Evolutionary conservation across 2,888 invertebrate species (phyloP).

Genomic region (Hoplodrina blanda): DNA sequence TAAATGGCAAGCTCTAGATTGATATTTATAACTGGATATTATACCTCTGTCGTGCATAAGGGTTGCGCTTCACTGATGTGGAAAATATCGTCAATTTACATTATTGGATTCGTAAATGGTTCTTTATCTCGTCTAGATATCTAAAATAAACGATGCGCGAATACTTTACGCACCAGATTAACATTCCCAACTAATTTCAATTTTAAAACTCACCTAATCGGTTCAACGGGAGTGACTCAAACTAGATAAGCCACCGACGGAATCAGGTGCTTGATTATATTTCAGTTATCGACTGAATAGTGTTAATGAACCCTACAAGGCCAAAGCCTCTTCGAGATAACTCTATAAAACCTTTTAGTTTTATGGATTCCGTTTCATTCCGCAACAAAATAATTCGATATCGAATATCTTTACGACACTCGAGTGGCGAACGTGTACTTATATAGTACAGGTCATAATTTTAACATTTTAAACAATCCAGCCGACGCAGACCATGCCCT

Average conservation of each 20-base stretch:
- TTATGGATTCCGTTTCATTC: conserved; percentile 85
- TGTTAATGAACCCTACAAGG: conserved; percentile 89
- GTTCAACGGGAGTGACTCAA: conserved; percentile 56
- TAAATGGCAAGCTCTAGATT: conserved; percentile 34
- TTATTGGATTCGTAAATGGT: conserved; percentile 49
- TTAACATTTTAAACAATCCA: conserved; percentile 73
- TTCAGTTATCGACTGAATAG: conserved; percentile 81
- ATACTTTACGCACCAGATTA: conserved; percentile 37
- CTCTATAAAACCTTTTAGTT: conserved; percentile 89
- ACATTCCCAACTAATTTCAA: conserved; percentile 43
- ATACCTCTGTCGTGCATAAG: conserved; percentile 33
- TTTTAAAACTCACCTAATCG: conserved; percentile 49
- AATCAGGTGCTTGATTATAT: conserved; percentile 85
- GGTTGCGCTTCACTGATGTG: conserved; percentile 62
- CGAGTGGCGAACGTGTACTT: conserved; percentile 76
- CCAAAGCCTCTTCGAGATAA: conserved; percentile 83
- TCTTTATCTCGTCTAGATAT: conserved; percentile 38
- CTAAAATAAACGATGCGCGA: conserved; percentile 25
- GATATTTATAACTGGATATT: conserved; percentile 37
- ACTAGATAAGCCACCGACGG: conserved; percentile 75
- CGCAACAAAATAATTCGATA: conserved; percentile 84
- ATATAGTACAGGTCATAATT: conserved; percentile 72
- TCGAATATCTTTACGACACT: conserved; percentile 85
- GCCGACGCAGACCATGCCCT: conserved; percentile 69
- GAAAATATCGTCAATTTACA: conserved; percentile 64